These are phyloP conservation scores for Chlorodrepanis virens DNA, from an alignment of 2,113 vertebrate species.

Conservation along the genomic window DNA sequence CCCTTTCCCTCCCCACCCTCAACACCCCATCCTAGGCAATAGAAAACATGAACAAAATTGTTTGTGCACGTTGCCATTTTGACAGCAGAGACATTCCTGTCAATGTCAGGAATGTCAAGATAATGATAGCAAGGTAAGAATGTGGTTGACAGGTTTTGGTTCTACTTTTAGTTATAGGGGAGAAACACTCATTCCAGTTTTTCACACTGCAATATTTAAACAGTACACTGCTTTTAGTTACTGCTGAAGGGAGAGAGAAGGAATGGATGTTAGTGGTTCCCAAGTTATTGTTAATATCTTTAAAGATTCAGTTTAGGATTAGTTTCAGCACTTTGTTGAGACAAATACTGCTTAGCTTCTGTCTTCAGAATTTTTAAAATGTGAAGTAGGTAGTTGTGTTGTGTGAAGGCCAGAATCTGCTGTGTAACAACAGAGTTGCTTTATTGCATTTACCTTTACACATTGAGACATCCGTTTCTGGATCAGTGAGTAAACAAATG, in stretches of 20 bases:
- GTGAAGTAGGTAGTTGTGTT: not conserved
- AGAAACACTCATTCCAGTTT: not conserved
- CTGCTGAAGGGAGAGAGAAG: not conserved
- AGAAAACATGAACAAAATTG: not conserved
- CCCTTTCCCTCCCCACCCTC: not conserved
- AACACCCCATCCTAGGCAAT: not conserved
- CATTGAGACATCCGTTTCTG: not conserved
- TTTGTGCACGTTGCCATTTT: not conserved
- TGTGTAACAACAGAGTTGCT: not conserved
- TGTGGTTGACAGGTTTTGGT: not conserved
- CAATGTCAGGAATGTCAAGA: not conserved
- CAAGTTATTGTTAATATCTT: not conserved
- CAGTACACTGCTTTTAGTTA: not conserved
- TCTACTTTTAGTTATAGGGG: not conserved
- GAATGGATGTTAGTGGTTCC: not conserved
- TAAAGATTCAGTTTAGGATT: not conserved
- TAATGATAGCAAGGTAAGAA: not conserved
- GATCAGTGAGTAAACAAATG: not conserved
- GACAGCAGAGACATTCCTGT: not conserved
- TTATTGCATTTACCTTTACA: not conserved
- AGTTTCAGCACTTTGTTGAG: not conserved
- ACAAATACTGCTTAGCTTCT: not conserved
- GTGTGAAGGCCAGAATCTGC: not conserved
- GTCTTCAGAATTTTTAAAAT: not conserved
- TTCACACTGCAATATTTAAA: not conserved